phyloP scores from a whole-genome alignment of 35 echinoderm and acorn worm species.

The Anneissia japonica region DNA sequence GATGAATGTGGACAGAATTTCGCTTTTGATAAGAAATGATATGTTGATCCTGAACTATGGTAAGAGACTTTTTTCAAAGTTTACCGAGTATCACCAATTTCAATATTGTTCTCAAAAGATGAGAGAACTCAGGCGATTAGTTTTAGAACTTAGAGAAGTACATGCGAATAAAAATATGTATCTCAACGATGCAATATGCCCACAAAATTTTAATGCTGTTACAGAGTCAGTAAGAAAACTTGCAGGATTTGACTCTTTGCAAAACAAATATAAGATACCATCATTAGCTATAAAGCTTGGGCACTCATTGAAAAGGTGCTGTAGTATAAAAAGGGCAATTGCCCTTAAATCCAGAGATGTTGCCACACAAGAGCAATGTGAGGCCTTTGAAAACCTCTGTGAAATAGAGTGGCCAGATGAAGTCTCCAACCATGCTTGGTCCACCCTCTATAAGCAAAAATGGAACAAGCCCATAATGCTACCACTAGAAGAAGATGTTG shows the following conservation, averaged over 20 bases:
- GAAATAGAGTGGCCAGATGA: conserved; percentile 37
- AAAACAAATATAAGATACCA: conserved; percentile 36
- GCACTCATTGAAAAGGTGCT: conserved; percentile 28
- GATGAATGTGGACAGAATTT: conserved; percentile 24
- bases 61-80: conserved; percentile 12
- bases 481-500: conserved; percentile 29
- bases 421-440: conserved; percentile 42
- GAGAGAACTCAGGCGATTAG: conserved; percentile 14
- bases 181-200: conserved; percentile 26
- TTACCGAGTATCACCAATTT: background rate
- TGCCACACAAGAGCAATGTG: conserved; percentile 10
- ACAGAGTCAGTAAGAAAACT: conserved; percentile 22
- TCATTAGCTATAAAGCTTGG: conserved; percentile 64
- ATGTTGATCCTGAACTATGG: conserved; percentile 28
- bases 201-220: conserved; percentile 35
- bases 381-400: conserved; percentile 40
- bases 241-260: conserved; percentile 32
- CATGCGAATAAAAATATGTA: background rate
- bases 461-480: conserved; percentile 23
- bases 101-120: conserved; percentile 27
- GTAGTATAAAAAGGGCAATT: conserved; percentile 35
- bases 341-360: conserved; percentile 19
- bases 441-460: conserved; percentile 34
- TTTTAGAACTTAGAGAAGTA: conserved; percentile 23
- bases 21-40: background rate